Evolutionary conservation across 2,113 vertebrate genomes (phyloP), one percentile per base, ranked within the genome.

Genomic region (Rousettus leschenaultii): DNA sequence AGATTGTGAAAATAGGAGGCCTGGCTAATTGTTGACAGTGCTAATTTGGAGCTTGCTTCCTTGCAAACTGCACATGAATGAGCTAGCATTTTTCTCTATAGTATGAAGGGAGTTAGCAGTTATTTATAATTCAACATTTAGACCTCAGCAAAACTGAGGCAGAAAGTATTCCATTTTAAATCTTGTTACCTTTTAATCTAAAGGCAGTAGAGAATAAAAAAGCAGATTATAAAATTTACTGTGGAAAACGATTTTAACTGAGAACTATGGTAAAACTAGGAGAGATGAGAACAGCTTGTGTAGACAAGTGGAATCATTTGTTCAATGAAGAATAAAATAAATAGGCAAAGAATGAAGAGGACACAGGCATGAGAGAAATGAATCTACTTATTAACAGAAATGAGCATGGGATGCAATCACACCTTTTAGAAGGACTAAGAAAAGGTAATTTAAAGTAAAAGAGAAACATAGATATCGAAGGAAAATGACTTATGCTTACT

Each of bases 61-160:
- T 90, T 79, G 75, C 33, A 30, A 88, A 38, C 11, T 21, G n/a
- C 40, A n/a, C 55, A 68, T 66, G 48, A n/a, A 61, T 85, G 86
- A 83, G 28, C 78, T 79, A 79, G 63, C 74, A 63, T 77, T 96
- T 78, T 51, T 10, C 80, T 86, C 1, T 48, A n/a, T 24, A n/a
- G 10, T 51, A 26, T 93, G 92, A 87, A 59, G 43, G 22, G 5
- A 93, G 38, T 82, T 71, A 85, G 38, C 40, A 75, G 3, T 71
- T 66, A 77, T 63, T 93, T 63, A 33, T 22, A 79, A 22, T 33
- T 51, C n/a, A 71, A 38, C 53, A 48, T 89, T 93, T 77, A 38
- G 45, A 70, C 30, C 45, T 97, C 68, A 86, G 55, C 74, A 94
- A 94, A 92, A 89, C 63, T 21, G 61, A 92, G 74, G 40, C 84